Evolutionary conservation across 2,797 vertebrate genomes (phyloP), one percentile per base, ranked within the genome.

Genomic region (Peromyscus nudipes): DNA sequence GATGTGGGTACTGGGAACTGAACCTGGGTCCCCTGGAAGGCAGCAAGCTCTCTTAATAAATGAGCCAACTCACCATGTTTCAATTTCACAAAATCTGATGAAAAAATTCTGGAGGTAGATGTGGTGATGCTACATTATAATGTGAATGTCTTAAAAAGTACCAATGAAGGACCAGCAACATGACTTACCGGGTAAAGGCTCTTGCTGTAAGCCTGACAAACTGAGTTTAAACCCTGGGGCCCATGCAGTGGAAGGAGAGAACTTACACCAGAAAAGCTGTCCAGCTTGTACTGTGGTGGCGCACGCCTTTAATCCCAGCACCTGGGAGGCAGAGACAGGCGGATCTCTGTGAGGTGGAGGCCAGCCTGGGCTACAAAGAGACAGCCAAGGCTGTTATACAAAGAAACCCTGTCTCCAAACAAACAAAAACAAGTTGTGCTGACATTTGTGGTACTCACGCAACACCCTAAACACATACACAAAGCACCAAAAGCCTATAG

Each of bases 61-160:
- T 31, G 27, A 64, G 37, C 29, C 31, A 43, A 65, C 62, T 49
- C 62, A 13, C 19, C 40, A 84, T 49, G 16, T 40, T 88, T 71
- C 46, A 55, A 40, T 73, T 73, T 34, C 7, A 34, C 55, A 89
- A 89, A 12, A 88, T 37, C 29, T 46, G 6, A 77, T 64, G 79
- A 60, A 55, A 91, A 88, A 17, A 91, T 85, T 84, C 60, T 89
- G 25, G 46, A 67, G 31, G 81, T 85, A 84, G 40, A 88, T 27
- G 34, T 94, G 25, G 64, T 62, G 64, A 73, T 17, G 29, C 0
- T 71, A 85, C 67, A 92, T 21, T 85, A 84, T 49, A 57, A 43
- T 86, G 8, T 92, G 60, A 89, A 76, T 40, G 16, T 65, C 67
- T 91, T 92, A 60, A 91, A 67, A 94, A 73, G 40, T 37, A 90